Evolutionary conservation across 2,888 invertebrate genomes (phyloP).

Genomic region (Drosophila tanythrix): DNA sequence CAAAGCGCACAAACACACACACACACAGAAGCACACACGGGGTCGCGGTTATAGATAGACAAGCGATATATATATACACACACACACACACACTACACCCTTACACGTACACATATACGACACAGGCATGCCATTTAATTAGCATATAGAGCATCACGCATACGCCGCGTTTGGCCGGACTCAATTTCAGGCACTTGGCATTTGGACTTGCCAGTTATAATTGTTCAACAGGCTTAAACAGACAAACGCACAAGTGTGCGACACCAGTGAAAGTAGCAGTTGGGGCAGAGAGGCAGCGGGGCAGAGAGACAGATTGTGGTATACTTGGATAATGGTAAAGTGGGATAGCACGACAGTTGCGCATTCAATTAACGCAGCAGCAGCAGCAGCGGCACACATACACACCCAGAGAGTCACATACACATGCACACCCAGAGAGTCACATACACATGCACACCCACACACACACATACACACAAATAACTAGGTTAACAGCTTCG

Average conservation of each 20-base stretch:
- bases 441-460: constrained; percentile 1
- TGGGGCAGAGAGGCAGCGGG: neutral
- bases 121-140: constrained; percentile 68
- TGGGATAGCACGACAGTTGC: constrained; percentile 68
- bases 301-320: neutral
- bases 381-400: neutral
- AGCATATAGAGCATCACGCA: constrained; percentile 78
- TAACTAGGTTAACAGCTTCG: constrained; percentile 67
- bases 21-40: constrained; percentile 22
- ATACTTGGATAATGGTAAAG: constrained; percentile 42
- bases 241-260: constrained; percentile 54
- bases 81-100: constrained; percentile 9
- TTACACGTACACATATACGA: constrained; percentile 19
- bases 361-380: constrained; percentile 74
- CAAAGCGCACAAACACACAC: constrained; percentile 38
- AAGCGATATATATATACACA: constrained; percentile 16
- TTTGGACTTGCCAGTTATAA: constrained; percentile 78
- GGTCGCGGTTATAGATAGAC: constrained; percentile 34
- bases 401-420: constrained; percentile 12
- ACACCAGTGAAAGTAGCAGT: neutral
- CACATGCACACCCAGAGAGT: neutral
- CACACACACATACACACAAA: constrained; percentile 9
- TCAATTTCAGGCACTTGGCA: constrained; percentile 79
- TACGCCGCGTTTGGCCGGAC: constrained; percentile 70
- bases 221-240: constrained; percentile 79